A percentile compares a stretch with the other conserved stretches of the same genome.
Conservation (phyloP, 1,140 invertebrate species). For the Oreohelix idahoensis region DNA sequence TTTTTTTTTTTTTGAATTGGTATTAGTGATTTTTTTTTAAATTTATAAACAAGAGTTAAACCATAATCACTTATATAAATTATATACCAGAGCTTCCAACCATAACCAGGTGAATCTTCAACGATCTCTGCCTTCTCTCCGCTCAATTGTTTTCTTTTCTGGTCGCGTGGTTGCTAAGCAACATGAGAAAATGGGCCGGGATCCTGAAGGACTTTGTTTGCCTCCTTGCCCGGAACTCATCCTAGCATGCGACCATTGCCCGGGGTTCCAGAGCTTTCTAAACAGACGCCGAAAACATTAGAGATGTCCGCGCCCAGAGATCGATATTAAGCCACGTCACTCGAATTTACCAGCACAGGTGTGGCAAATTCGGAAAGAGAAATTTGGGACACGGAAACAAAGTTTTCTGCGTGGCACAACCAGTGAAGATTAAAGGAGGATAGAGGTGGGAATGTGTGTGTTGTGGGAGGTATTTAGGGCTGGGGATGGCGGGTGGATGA, state of each 20-base stretch:
- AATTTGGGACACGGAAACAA: not conserved
- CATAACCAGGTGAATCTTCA: not conserved
- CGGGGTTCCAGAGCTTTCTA: slow-evolving; percentile 12
- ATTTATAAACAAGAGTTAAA: no score
- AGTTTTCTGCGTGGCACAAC: not conserved
- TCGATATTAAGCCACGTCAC: slow-evolving; percentile 3
- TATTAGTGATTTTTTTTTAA: no score
- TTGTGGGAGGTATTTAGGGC: not conserved
- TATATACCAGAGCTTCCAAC: not conserved
- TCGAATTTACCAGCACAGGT: slow-evolving; percentile 8
- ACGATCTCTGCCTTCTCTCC: not conserved
- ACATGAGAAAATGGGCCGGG: not conserved
- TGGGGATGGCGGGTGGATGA: not conserved
- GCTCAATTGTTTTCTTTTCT: not conserved
- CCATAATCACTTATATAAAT: no score
- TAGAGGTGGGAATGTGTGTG: not conserved
- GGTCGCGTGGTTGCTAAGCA: slow-evolving; percentile 11
- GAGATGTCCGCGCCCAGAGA: slow-evolving; percentile 1
- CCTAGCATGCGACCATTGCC: not conserved
- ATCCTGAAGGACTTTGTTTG: slow-evolving; percentile 5
- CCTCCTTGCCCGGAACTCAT: slow-evolving; percentile 16
- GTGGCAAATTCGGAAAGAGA: slow-evolving; percentile 12
- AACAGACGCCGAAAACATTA: slow-evolving; percentile 1
- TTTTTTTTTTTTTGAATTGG: no score
- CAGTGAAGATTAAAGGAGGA: not conserved